A percentile compares a stretch with the other conserved stretches of the same genome.
Evolutionary conservation across 2,113 vertebrate species (phyloP).

Genomic region (Dicaeum eximium): DNA sequence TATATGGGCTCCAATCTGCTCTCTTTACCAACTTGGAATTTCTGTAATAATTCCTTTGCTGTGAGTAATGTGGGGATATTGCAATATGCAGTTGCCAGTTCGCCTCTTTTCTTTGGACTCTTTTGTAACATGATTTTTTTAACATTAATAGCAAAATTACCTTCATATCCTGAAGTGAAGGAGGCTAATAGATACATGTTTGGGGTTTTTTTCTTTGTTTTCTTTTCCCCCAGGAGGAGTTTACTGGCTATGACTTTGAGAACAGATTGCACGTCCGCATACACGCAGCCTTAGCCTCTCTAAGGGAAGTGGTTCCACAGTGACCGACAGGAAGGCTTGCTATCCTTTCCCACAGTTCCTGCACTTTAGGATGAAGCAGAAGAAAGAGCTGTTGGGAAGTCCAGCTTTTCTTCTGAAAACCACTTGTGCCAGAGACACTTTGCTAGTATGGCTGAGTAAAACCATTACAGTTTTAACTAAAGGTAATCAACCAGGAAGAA

Average conservation of each 20-base stretch:
- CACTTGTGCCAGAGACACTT: constrained; percentile 69
- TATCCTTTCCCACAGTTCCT: constrained; percentile 54
- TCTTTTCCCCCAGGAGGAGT: constrained; percentile 81
- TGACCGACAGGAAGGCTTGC: constrained; percentile 63
- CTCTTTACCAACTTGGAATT: background rate
- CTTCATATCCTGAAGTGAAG: background rate
- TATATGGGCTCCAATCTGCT: background rate
- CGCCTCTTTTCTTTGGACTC: background rate
- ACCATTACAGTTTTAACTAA: background rate
- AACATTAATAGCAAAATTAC: background rate
- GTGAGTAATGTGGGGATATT: background rate
- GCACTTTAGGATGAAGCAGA: constrained; percentile 72
- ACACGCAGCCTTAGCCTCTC: constrained; percentile 91
- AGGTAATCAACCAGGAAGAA: constrained; percentile 41
- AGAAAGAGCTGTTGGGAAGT: constrained; percentile 62
- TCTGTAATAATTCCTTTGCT: background rate
- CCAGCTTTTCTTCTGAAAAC: constrained; percentile 65
- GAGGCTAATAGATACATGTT: background rate
- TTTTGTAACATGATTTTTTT: background rate
- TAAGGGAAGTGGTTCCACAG: constrained; percentile 92
- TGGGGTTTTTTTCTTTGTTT: background rate
- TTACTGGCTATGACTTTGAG: constrained; percentile 94
- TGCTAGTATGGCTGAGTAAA: constrained; percentile 31
- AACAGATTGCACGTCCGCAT: constrained; percentile 97
- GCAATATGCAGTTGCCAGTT: background rate